A percentile compares a stretch with the other conserved stretches of the same genome.
Conservation (phyloP, 2,888 invertebrate genomes). For the Cylloceria caligata region DNA sequence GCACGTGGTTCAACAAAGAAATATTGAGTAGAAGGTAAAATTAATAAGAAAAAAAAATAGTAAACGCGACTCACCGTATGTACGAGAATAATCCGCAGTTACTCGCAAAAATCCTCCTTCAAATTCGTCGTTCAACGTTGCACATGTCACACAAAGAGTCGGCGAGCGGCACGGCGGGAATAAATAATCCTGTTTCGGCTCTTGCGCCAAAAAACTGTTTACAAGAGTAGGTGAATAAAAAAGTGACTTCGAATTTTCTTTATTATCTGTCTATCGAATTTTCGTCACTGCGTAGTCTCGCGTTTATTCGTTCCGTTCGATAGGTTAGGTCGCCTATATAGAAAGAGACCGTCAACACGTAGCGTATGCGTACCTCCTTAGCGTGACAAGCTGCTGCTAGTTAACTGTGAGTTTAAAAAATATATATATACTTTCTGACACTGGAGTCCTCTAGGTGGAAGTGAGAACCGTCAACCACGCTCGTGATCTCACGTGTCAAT, state of each 20-base stretch:
- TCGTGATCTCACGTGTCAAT: slow-evolving; percentile 20
- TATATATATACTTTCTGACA: not conserved
- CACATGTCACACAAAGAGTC: slow-evolving; percentile 76
- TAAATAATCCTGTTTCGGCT: not conserved
- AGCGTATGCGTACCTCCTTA: too few relatives aligned
- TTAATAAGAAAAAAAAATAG: slow-evolving; percentile 20
- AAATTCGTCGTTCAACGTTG: slow-evolving; percentile 72
- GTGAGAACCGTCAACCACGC: not conserved
- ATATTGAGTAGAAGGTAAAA: not conserved
- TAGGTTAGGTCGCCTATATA: slow-evolving; percentile 58
- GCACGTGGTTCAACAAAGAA: slow-evolving; percentile 23
- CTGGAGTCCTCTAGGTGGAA: not conserved
- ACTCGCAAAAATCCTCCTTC: slow-evolving; percentile 73
- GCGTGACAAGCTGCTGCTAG: not conserved
- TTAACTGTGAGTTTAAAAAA: not conserved
- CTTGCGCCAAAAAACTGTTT: not conserved
- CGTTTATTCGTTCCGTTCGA: slow-evolving; percentile 14
- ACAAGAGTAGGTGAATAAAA: not conserved
- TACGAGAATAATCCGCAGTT: slow-evolving; percentile 80
- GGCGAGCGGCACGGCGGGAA: slow-evolving; percentile 38
- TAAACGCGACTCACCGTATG: slow-evolving; percentile 77
- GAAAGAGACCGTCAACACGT: not conserved
- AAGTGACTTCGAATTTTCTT: slow-evolving; percentile 8
- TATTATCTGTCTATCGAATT: slow-evolving; percentile 10
- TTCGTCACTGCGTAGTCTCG: slow-evolving; percentile 28